phyloP scores from a whole-genome alignment of 64 coral and sea anemone genomes.

The Trachythela sp. region DNA sequence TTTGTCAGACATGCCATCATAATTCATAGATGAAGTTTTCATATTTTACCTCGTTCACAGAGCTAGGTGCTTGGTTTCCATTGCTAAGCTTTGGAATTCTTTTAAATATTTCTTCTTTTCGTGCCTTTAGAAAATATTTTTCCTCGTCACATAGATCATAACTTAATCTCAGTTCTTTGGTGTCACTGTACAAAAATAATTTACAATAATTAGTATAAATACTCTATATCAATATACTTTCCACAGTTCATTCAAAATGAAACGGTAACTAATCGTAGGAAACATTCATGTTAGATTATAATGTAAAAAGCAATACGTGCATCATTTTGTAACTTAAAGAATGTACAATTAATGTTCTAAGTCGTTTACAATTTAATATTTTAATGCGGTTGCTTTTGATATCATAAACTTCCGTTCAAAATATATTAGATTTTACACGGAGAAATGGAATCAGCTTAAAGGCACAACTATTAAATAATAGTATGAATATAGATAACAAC shows the following conservation, averaged over 20 bases:
- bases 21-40: neutral
- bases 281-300: too few relatives aligned
- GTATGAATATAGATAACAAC: neutral
- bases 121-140: neutral
- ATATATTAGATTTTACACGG: neutral
- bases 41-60: neutral
- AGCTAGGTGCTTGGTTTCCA: neutral
- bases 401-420: neutral
- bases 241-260: neutral
- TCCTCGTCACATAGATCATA: neutral
- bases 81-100: neutral
- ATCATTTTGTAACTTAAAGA: too few relatives aligned
- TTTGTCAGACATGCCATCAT: neutral
- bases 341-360: too few relatives aligned
- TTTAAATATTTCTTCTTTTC: neutral
- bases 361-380: too few relatives aligned
- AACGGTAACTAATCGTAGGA: too few relatives aligned
- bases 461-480: neutral
- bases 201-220: neutral
- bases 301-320: too few relatives aligned
- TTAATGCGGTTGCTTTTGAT: too few relatives aligned
- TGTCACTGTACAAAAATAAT: neutral
- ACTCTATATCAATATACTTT: neutral
- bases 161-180: neutral
- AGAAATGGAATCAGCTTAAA: neutral